phyloP scores from a whole-genome alignment of 2,113 vertebrate genomes.

The Epinephelus lanceolatus region DNA sequence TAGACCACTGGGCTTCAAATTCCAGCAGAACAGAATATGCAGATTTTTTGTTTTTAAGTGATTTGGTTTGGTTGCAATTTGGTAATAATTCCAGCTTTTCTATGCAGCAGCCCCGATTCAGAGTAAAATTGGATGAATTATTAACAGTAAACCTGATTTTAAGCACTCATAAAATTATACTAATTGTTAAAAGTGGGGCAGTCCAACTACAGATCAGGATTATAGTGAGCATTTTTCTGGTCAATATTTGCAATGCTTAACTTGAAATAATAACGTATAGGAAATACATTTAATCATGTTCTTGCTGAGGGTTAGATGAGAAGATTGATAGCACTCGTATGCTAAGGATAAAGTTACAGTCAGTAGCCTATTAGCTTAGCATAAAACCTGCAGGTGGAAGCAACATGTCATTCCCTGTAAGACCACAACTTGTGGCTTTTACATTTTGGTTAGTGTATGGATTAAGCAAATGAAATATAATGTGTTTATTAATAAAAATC shows the following conservation, averaged over 20 bases:
- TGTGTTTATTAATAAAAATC: not conserved
- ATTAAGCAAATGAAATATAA: not conserved
- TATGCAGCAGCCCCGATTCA: not conserved
- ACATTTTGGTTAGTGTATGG: not conserved
- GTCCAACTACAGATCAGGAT: not conserved
- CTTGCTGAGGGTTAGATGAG: not conserved
- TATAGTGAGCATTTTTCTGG: not conserved
- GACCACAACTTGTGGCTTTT: not conserved
- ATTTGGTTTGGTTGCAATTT: not conserved
- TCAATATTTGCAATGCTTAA: not conserved
- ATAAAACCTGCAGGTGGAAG: not conserved
- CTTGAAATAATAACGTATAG: not conserved
- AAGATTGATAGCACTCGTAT: not conserved
- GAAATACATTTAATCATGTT: not conserved
- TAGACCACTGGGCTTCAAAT: slow-evolving; percentile 67
- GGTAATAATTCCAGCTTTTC: not conserved
- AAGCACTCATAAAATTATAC: not conserved
- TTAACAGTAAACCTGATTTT: not conserved
- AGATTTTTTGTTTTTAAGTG: not conserved
- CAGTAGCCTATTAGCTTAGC: not conserved
- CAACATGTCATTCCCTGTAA: not conserved
- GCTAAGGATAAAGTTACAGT: not conserved
- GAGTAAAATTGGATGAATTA: not conserved
- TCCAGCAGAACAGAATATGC: slow-evolving; percentile 3
- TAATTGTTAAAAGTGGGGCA: not conserved